Evolutionary conservation across 2,888 invertebrate species (phyloP).

Genomic region (Itoplectis maculator): DNA sequence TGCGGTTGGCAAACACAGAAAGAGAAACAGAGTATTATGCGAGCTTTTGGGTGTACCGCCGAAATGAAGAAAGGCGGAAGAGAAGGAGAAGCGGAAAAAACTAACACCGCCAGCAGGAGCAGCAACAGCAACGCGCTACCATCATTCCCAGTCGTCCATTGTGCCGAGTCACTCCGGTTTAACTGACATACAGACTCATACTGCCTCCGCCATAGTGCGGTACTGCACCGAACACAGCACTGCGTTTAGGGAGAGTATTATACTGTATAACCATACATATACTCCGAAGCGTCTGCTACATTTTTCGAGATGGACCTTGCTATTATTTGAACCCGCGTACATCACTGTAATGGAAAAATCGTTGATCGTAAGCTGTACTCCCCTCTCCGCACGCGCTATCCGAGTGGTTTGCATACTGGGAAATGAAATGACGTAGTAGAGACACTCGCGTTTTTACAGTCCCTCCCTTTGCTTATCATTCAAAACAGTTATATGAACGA

Average conservation of each 20-base stretch:
- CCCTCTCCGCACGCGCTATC: constrained; percentile 29
- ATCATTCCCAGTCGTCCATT: constrained; percentile 61
- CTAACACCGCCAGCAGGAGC: constrained; percentile 41
- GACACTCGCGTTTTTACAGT: neutral
- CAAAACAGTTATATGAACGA: neutral
- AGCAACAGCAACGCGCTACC: constrained; percentile 50
- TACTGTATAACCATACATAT: constrained; percentile 48
- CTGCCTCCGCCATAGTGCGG: constrained; percentile 47
- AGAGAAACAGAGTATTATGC: constrained; percentile 42
- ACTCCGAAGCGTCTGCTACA: constrained; percentile 56
- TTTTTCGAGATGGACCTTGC: constrained; percentile 60
- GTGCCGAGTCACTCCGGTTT: constrained; percentile 67
- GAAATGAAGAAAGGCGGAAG: constrained; percentile 59
- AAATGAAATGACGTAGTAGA: constrained; percentile 31
- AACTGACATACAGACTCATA: constrained; percentile 73
- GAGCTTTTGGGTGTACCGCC: constrained; percentile 40
- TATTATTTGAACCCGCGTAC: constrained; percentile 59
- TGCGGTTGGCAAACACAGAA: constrained; percentile 66
- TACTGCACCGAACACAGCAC: constrained; percentile 20
- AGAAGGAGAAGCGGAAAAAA: constrained; percentile 45
- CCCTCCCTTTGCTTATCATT: neutral
- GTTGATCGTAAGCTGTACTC: constrained; percentile 60
- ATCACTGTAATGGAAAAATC: constrained; percentile 60
- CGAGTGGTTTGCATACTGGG: constrained; percentile 45
- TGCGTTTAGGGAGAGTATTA: constrained; percentile 54